phyloP scores from a whole-genome alignment of 2,888 invertebrate genomes.

The Ectropis crepuscularia region DNA sequence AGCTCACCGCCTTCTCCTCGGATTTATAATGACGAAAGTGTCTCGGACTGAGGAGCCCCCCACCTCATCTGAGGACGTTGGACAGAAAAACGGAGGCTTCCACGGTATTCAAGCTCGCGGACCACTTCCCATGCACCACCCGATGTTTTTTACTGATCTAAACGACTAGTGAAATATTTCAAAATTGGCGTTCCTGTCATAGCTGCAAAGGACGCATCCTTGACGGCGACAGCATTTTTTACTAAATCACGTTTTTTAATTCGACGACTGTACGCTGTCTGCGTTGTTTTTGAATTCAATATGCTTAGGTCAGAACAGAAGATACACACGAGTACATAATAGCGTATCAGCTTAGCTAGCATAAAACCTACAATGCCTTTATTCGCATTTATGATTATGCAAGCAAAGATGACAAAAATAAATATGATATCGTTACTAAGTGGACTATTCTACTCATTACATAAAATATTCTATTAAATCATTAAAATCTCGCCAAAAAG shows the following conservation, averaged over 20 bases:
- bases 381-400: too few species aligned
- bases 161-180: conserved; percentile 80
- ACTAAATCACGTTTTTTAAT: conserved; percentile 67
- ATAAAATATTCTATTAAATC: too few species aligned
- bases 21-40: conserved; percentile 81
- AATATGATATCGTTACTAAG: too few species aligned
- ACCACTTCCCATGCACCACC: conserved; percentile 70
- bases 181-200: conserved; percentile 83
- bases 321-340: too few species aligned
- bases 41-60: conserved; percentile 64
- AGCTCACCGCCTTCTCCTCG: conserved; percentile 80
- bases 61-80: conserved; percentile 58
- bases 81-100: conserved; percentile 70
- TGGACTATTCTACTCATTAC: too few species aligned
- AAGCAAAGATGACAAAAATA: too few species aligned
- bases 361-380: too few species aligned
- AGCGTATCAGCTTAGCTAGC: too few species aligned
- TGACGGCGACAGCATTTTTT: conserved; percentile 66
- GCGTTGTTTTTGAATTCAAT: too few species aligned
- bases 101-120: conserved; percentile 69
- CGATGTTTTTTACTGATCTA: conserved; percentile 72
- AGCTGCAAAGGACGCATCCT: conserved; percentile 80
- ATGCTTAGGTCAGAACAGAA: too few species aligned
- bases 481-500: too few species aligned
- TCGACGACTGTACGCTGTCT: conserved; percentile 39